Conservation (phyloP, 2,888 invertebrate genomes). For the Ophraella communa region DNA sequence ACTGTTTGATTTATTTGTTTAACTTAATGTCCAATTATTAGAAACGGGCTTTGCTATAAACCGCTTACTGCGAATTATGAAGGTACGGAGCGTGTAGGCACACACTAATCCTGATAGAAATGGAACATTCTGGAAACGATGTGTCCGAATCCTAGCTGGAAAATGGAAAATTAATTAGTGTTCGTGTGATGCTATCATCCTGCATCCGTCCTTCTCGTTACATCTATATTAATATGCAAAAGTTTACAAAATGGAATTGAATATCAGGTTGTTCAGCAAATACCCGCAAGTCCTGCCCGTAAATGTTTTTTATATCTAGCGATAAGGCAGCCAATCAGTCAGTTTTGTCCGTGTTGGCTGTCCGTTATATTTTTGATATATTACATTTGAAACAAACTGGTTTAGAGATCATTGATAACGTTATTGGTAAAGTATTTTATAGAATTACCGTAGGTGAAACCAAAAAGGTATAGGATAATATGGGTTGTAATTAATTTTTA, state of each 20-base stretch:
- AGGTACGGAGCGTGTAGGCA: neutral
- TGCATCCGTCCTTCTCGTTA: constrained; percentile 1
- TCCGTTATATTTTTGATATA: neutral
- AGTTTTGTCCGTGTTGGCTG: neutral
- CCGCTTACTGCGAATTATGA: neutral
- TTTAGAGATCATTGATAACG: neutral
- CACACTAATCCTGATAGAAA: constrained; percentile 5
- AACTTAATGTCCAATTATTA: neutral
- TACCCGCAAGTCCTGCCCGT: constrained; percentile 10
- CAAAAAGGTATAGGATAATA: no score
- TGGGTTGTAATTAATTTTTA: no score
- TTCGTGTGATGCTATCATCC: neutral
- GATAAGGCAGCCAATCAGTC: constrained; percentile 12
- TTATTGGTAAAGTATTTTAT: no score
- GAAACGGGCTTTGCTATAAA: neutral
- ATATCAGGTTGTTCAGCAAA: neutral
- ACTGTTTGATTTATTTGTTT: neutral
- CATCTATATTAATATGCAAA: constrained; percentile 25
- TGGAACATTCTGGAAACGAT: constrained; percentile 6
- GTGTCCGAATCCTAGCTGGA: constrained; percentile 4
- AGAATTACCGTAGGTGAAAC: no score
- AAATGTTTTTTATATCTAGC: constrained; percentile 16
- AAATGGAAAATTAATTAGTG: constrained; percentile 24
- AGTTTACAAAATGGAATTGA: constrained; percentile 10
- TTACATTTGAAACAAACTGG: neutral